These are phyloP conservation scores for Doryteuthis pealeii DNA, from an alignment of 1,140 invertebrate genomes.

Conservation along the genomic window DNA sequence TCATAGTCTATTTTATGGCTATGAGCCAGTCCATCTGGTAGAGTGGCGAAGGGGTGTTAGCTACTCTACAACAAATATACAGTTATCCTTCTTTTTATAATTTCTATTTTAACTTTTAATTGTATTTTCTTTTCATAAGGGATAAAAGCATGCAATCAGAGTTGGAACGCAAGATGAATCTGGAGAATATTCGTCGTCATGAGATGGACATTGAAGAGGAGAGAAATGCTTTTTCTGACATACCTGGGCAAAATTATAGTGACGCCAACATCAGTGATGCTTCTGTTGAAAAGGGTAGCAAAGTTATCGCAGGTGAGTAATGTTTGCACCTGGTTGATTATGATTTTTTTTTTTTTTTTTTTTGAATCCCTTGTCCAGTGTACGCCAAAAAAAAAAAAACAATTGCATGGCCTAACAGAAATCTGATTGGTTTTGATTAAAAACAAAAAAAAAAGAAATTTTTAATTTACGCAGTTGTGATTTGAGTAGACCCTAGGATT, in stretches of 20 bases:
- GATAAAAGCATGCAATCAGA: not conserved
- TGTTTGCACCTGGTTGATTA: not conserved
- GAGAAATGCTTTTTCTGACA: slow-evolving; percentile 37
- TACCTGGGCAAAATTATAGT: slow-evolving; percentile 32
- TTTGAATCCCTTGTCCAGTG: not conserved
- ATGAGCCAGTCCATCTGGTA: too few relatives aligned
- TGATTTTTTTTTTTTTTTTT: not conserved
- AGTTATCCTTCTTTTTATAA: too few relatives aligned
- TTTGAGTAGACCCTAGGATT: too few relatives aligned
- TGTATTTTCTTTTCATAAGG: not conserved
- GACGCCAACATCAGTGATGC: slow-evolving; percentile 46
- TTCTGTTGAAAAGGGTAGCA: slow-evolving; percentile 38
- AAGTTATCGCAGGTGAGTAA: slow-evolving; percentile 35
- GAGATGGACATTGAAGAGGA: slow-evolving; percentile 53
- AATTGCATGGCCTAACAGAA: too few relatives aligned
- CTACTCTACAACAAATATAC: too few relatives aligned
- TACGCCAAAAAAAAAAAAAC: too few relatives aligned
- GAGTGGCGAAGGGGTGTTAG: too few relatives aligned
- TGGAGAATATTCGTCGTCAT: slow-evolving; percentile 48
- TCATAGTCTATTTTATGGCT: too few relatives aligned
- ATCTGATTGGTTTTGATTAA: too few relatives aligned
- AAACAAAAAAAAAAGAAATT: too few relatives aligned
- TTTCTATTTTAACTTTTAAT: too few relatives aligned
- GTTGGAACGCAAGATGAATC: slow-evolving; percentile 49
- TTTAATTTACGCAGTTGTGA: too few relatives aligned